phyloP scores from a whole-genome alignment of 1,140 invertebrate species.

The Zophobas morio region DNA sequence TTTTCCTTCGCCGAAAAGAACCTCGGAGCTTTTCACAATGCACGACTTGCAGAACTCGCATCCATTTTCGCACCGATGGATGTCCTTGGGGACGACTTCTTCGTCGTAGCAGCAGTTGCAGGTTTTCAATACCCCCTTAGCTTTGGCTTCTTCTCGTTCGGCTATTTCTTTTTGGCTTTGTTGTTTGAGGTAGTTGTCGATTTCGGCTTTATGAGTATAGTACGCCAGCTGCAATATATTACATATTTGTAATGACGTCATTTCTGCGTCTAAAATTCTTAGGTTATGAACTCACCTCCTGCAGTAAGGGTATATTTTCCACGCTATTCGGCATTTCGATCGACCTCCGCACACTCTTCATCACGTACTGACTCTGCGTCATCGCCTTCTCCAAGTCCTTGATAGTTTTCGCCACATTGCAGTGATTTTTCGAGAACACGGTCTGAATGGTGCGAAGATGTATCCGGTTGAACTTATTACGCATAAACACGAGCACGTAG shows the following conservation, averaged over 20 bases:
- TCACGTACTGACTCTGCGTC: conserved; percentile 55
- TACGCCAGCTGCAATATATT: conserved; percentile 69
- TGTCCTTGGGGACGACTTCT: conserved; percentile 74
- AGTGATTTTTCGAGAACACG: conserved; percentile 38
- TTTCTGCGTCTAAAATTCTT: conserved; percentile 3
- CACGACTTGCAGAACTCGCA: conserved; percentile 76
- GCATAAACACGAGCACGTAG: conserved; percentile 35
- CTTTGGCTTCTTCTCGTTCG: conserved; percentile 64
- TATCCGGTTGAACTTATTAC: conserved; percentile 15
- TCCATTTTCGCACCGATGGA: conserved; percentile 71
- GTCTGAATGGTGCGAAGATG: background rate
- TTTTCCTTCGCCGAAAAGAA: conserved; percentile 71
- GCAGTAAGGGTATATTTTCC: conserved; percentile 67
- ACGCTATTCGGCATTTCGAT: conserved; percentile 54
- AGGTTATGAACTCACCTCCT: conserved; percentile 64
- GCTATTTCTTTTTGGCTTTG: conserved; percentile 57
- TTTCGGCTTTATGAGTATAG: conserved; percentile 67
- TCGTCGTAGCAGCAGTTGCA: conserved; percentile 76
- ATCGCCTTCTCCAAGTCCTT: conserved; percentile 45
- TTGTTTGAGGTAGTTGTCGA: conserved; percentile 65
- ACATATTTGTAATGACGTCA: no score
- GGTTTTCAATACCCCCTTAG: conserved; percentile 59
- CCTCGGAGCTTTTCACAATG: conserved; percentile 69
- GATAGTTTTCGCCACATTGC: conserved; percentile 54
- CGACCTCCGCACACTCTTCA: conserved; percentile 54